These are phyloP conservation scores for Paradoxurus hermaphroditus DNA, from an alignment of 2,113 vertebrate species.

Conservation along the genomic window DNA sequence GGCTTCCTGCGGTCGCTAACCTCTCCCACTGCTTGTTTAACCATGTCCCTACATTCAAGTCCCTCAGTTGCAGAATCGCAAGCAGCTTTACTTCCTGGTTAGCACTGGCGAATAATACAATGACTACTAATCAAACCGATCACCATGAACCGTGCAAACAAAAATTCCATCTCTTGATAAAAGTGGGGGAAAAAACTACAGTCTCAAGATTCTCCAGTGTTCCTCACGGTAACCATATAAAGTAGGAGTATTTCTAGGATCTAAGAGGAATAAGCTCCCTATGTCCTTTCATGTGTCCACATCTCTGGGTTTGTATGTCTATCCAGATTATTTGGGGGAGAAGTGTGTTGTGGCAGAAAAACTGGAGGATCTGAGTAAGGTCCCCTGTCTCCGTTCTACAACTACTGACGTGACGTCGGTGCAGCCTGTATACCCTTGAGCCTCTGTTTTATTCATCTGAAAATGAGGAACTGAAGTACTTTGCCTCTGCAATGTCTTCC, in stretches of 20 bases:
- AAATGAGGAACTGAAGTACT: not conserved
- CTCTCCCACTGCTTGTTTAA: not conserved
- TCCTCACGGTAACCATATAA: not conserved
- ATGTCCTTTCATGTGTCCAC: not conserved
- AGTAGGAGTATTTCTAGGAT: not conserved
- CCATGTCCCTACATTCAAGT: not conserved
- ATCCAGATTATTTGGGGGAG: not conserved
- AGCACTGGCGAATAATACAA: not conserved
- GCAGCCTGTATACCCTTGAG: not conserved
- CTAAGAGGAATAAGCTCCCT: not conserved
- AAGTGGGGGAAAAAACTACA: not conserved
- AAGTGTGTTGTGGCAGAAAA: not conserved
- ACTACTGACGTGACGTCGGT: not conserved
- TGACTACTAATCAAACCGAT: not conserved
- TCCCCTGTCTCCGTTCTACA: not conserved
- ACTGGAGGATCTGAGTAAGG: not conserved
- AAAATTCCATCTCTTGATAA: not conserved
- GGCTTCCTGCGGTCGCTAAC: not conserved
- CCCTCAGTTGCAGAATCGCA: not conserved
- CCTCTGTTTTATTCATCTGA: constrained; percentile 5
- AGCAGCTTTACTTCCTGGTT: not conserved
- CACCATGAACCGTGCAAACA: not conserved
- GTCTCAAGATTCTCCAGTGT: not conserved
- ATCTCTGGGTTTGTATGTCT: not conserved
- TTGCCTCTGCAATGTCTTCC: constrained; percentile 39